Base-by-base conservation (phyloP, 53 echinoderm and acorn worm genomes). In the Luidia sarsii region DNA sequence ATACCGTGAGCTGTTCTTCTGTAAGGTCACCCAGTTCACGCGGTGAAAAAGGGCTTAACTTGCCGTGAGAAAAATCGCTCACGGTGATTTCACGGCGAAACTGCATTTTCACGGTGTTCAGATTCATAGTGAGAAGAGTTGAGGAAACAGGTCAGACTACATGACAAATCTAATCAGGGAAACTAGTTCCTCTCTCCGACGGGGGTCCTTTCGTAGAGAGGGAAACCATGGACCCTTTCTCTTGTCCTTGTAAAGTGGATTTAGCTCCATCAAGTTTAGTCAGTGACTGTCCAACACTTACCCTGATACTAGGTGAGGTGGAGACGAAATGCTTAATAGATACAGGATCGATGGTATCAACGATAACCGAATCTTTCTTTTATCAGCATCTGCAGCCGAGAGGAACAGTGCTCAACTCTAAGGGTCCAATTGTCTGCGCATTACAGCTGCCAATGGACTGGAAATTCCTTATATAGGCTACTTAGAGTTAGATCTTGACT, bases 141-240 rank as follows among this genome's bases (percentile, higher is more conserved):
- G n/a, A n/a, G n/a, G n/a, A n/a, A n/a, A n/a, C 59, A 29, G 11
- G 13, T 2, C 29, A 31, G 23, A 28, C 27, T 27, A 29, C 29
- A 23, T 28, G n/a, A n/a, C n/a, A n/a, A n/a, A n/a, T 2, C 59
- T 14, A n/a, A 8, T 31, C 59, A 29, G 59, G 31, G 59, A 57
- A 54, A 57, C 59, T 57, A 57, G 13, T 32, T 57, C 59, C 59
- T 57, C 59, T 57, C 59, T 29, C 59, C 1, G 59, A 57, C 32
- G 13, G 15, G 59, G 59, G 59, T 57, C 59, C 59, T 9, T 30
- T 30, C 9, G 59, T 30, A 29, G 59, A 57, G 59, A 57, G 59
- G 59, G 31, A 30, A 31, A 3, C 0, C 14, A 57, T 0, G 31
- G 59, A 57, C 59, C 59, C 59, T 30, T 56, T 24, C 28, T 56